These are phyloP conservation scores for Crotalus viridis DNA, from an alignment of 2,113 vertebrate genomes.

Conservation along the genomic window DNA sequence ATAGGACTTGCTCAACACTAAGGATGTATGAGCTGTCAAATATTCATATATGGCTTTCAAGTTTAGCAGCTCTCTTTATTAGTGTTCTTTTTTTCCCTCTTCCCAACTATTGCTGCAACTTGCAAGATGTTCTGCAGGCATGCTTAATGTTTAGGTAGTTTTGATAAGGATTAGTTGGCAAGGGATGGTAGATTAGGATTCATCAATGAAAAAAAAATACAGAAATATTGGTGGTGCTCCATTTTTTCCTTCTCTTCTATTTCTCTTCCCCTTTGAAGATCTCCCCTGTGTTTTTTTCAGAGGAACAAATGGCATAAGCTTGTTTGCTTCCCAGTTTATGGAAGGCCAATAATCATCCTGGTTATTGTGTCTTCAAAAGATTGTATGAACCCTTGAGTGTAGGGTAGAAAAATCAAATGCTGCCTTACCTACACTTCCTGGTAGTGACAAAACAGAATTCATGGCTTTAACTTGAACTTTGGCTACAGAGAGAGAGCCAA, in stretches of 20 bases:
- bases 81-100: slow-evolving; percentile 35
- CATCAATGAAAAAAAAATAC: background rate
- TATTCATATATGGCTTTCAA: slow-evolving; percentile 40
- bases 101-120: background rate
- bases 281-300: background rate
- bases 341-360: no score
- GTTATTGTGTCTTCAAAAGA: background rate
- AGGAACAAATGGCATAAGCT: background rate
- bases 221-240: background rate
- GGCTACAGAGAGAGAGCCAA: background rate
- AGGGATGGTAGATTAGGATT: background rate
- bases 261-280: background rate
- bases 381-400: background rate
- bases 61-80: slow-evolving; percentile 44
- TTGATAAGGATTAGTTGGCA: background rate
- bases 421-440: background rate
- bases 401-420: background rate
- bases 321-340: background rate
- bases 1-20: slow-evolving; percentile 40
- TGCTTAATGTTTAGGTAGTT: background rate
- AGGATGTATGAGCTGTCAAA: slow-evolving; percentile 32
- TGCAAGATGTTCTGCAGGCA: background rate
- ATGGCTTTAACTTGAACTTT: background rate
- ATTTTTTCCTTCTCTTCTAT: background rate
- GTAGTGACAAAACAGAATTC: background rate